Evolutionary conservation across 2,888 invertebrate genomes (phyloP), one percentile per base, ranked within the genome.

Genomic region (Eristalis pertinax): DNA sequence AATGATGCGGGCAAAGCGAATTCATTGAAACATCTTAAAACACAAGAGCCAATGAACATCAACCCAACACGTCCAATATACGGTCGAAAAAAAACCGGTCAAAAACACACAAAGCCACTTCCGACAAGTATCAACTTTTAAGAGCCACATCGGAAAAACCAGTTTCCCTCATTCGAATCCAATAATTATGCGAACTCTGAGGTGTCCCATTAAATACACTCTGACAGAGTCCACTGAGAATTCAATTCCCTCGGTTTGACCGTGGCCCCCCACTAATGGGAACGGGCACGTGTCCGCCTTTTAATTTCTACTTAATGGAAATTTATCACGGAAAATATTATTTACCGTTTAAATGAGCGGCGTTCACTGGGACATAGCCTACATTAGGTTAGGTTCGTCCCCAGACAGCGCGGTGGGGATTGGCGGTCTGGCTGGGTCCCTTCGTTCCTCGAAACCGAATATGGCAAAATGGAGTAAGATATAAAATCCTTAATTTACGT

Each of bases 231-330:
- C 62, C 26, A 35, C 19, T 58, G 62, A 50, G 70, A 76, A 80
- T 83, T 86, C 41, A 86, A 86, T 86, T 86, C 70, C 62, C 74
- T 29, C 50, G 22, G 60, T 32, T 41, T 50, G 43, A 79, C 38
- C 67, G 69, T 60, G n/a, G 26, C 19, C 19, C 32, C 22, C n/a
- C n/a, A 35, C 35, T 43, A 62, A 60, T 60, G 26, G 13, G 58
- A 65, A 10, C 26, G 10, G 63, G 58, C 70, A 79, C 84, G 75
- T 84, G 79, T 70, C 79, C 41, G 24, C 70, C 79, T 76, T 84
- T 87, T 87, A 87, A 87, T 73, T 87, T 87, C 72, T n/a, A 76
- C 64, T 73, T 84, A 87, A 87, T 87, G 84, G 84, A 79, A 84
- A 84, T 75, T 84, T 84, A 87, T 84, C 84, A 84, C 84, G 75